These are phyloP conservation scores for Sussaba pulchella DNA, from an alignment of 2,888 invertebrate species.

Conservation along the genomic window DNA sequence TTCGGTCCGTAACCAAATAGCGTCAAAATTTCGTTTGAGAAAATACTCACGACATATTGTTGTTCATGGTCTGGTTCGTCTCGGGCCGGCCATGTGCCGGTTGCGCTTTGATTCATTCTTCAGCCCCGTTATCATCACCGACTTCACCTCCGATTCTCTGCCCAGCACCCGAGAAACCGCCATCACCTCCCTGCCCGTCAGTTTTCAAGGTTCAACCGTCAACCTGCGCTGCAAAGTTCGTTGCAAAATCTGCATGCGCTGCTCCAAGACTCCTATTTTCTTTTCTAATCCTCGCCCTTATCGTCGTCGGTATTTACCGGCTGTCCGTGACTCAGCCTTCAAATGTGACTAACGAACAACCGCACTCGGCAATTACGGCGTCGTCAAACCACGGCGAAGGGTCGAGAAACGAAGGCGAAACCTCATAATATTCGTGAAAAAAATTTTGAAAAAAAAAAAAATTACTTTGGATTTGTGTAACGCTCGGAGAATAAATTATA, in stretches of 20 bases:
- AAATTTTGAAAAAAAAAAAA: too few species aligned
- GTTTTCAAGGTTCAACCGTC: constrained; percentile 35
- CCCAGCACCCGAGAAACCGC: constrained; percentile 40
- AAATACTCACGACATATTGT: neutral
- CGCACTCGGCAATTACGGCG: constrained; percentile 1
- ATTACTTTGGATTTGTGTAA: neutral
- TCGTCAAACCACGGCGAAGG: constrained; percentile 22
- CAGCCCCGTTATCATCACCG: constrained; percentile 2
- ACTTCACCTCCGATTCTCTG: constrained; percentile 25
- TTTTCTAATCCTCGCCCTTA: constrained; percentile 48
- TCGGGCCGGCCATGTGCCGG: constrained; percentile 26
- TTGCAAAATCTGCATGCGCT: constrained; percentile 58
- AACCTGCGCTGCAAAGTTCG: constrained; percentile 60
- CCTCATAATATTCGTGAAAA: neutral
- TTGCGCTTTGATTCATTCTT: constrained; percentile 30
- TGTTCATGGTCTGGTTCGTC: constrained; percentile 53
- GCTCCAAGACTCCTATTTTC: constrained; percentile 58
- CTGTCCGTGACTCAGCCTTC: constrained; percentile 50
- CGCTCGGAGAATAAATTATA: constrained; percentile 18
- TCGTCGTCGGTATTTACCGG: constrained; percentile 58
- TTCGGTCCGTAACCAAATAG: constrained; percentile 51
- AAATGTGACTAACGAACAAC: constrained; percentile 16
- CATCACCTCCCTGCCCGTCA: constrained; percentile 41
- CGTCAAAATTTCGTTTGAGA: constrained; percentile 48
- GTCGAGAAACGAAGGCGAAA: constrained; percentile 10